Percentiles rank a stretch among this genome's conserved stretches.
phyloP scores from a whole-genome alignment of 1,140 invertebrate species.

The Ceratina japonica region DNA sequence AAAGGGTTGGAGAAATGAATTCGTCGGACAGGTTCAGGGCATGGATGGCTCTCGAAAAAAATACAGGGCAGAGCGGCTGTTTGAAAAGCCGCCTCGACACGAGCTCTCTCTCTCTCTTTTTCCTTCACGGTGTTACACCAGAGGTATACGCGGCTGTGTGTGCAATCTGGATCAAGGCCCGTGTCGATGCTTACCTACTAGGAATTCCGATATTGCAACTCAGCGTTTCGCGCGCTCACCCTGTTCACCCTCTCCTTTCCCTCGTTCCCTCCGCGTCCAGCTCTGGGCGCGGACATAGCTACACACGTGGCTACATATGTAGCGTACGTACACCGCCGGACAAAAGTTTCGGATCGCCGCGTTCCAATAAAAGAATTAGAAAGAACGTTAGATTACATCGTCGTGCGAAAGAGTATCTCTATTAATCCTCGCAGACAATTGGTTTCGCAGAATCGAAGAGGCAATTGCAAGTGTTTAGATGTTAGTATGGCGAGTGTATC shows the following conservation, averaged over 20 bases:
- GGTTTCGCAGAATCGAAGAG: too few species aligned
- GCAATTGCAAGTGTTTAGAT: too few species aligned
- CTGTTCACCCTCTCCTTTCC: constrained; percentile 38
- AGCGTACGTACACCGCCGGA: too few species aligned
- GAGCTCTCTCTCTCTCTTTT: not conserved
- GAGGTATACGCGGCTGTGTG: constrained; percentile 33
- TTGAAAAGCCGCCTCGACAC: constrained; percentile 35
- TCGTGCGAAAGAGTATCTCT: too few species aligned
- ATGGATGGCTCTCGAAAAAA: constrained; percentile 29
- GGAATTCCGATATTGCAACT: constrained; percentile 71
- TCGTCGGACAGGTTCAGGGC: not conserved
- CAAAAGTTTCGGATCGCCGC: too few species aligned
- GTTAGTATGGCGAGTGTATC: not conserved
- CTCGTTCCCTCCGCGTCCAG: not conserved
- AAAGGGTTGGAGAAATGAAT: not conserved
- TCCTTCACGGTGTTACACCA: not conserved
- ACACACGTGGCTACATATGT: too few species aligned
- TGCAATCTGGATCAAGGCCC: constrained; percentile 73
- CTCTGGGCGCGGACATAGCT: constrained; percentile 10
- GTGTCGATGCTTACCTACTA: constrained; percentile 66
- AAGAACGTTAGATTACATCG: too few species aligned
- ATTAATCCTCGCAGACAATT: too few species aligned
- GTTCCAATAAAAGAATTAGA: too few species aligned
- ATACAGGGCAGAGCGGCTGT: not conserved
- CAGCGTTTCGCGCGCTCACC: constrained; percentile 57